Evolutionary conservation across 2,797 vertebrate species (phyloP).

Genomic region (Spinibarbus caldwelli): DNA sequence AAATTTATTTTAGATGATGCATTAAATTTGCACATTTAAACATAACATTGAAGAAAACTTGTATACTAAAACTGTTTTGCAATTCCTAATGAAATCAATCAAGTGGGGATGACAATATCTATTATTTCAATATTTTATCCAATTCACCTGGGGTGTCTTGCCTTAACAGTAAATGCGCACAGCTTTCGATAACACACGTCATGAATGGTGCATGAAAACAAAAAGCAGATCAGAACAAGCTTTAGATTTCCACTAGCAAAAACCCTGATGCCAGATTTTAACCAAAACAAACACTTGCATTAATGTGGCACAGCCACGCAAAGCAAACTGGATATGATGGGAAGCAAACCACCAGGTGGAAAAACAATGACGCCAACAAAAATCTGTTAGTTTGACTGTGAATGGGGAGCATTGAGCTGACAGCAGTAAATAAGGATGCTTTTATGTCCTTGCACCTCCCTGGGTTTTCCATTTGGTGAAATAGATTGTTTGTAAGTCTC

Average conservation of each 20-base stretch:
- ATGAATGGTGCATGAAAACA: not conserved
- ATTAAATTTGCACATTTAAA: not conserved
- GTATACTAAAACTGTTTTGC: not conserved
- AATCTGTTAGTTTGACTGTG: constrained; percentile 41
- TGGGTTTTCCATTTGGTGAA: constrained; percentile 67
- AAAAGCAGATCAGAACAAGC: not conserved
- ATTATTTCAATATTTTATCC: no score
- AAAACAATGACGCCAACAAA: constrained; percentile 34
- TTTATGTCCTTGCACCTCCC: constrained; percentile 66
- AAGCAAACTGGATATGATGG: constrained; percentile 18
- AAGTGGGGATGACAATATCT: not conserved
- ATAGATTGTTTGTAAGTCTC: constrained; percentile 68
- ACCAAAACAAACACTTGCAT: constrained; percentile 1
- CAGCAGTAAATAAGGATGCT: constrained; percentile 67
- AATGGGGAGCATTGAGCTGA: constrained; percentile 60
- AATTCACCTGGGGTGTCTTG: not conserved
- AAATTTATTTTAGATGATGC: not conserved
- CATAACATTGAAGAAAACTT: not conserved
- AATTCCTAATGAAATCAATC: no score
- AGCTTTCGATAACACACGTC: not conserved
- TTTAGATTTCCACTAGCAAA: constrained; percentile 17
- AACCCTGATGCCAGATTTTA: not conserved
- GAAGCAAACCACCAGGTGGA: constrained; percentile 35
- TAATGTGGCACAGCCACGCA: not conserved
- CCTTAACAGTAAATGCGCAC: not conserved